Evolutionary conservation across 1,140 invertebrate genomes (phyloP), one percentile per base, ranked within the genome.

Genomic region (Pinna nobilis): DNA sequence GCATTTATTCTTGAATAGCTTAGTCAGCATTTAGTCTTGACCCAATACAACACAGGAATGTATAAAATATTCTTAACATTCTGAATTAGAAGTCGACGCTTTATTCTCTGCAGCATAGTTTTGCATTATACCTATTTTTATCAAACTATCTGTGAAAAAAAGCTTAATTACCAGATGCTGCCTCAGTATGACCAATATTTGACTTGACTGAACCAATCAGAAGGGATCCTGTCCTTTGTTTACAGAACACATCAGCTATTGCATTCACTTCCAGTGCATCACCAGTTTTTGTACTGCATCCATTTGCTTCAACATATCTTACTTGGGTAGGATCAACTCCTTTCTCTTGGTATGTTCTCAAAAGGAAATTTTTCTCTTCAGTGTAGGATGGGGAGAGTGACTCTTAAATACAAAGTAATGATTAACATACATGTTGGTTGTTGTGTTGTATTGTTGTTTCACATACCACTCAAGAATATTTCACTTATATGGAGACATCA

Each of bases 171-270:
- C 96, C 96, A 25, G 97, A 98, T 0, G 96, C 95, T 2, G 96
- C 94, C 88, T 99, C 97, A 4, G 96, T 94, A 83, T 99, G 97
- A 0, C 98, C 98, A 95, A 98, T 97, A 89, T 99, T 99, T 1
- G 95, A 97, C 86, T 99, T 99, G 0, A 98, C 95, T 0, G 97
- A 98, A 3, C 98, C 97, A 84, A 99, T 93, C 5, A 98, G 86
- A 28, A 99, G 89, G 0, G 97, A 95, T 0, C 87, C 89, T 15
- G 92, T 91, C 15, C 97, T 84, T 11, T 69, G 70, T 71, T 79
- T 94, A 88, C 97, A 98, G 88, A 99, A 98, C 25, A 97, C 91
- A 55, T 97, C 94, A 0, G 94, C 94, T 69, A 99, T 96, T 0
- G 96, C 94, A 83, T 97, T 97, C 0, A 97, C 93, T 91, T 99